A percentile compares a stretch with the other conserved stretches of the same genome.
Conservation (phyloP, 2,797 vertebrate species). For the Epinephelus awoara region DNA sequence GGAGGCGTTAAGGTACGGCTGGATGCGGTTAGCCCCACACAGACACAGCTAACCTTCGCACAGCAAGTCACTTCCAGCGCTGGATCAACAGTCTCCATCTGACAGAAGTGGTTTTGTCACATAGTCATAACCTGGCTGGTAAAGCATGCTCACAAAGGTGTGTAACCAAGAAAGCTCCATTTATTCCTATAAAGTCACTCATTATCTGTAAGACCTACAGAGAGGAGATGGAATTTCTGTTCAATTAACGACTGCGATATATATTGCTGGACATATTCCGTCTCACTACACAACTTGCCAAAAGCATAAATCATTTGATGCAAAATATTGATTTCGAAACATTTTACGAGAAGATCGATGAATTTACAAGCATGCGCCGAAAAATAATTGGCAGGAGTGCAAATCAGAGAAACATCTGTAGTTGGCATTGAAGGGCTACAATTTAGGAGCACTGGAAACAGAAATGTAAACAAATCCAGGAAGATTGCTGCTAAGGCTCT, state of each 20-base stretch:
- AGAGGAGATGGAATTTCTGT: not conserved
- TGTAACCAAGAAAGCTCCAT: not conserved
- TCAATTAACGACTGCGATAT: conserved; percentile 1
- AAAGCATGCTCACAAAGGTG: conserved; percentile 2
- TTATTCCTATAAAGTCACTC: not conserved
- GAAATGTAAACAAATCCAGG: conserved; percentile 22
- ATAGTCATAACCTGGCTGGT: not conserved
- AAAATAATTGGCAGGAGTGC: conserved; percentile 35
- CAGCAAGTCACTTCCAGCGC: conserved; percentile 4
- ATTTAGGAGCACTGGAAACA: conserved; percentile 33
- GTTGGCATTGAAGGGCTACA: conserved; percentile 19
- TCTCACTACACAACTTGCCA: not conserved
- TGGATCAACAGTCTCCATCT: conserved; percentile 18
- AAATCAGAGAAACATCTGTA: conserved; percentile 39
- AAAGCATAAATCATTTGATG: conserved; percentile 27
- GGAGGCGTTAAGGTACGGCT: not conserved
- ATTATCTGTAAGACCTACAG: not conserved
- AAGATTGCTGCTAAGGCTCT: conserved; percentile 27
- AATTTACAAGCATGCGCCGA: conserved; percentile 22
- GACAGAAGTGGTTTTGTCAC: conserved; percentile 18
- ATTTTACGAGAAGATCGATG: conserved; percentile 19
- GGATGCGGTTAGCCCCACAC: conserved; percentile 24
- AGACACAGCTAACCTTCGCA: conserved; percentile 35
- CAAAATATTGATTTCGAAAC: conserved; percentile 38
- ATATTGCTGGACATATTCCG: not conserved